Evolutionary conservation across 1,140 invertebrate genomes (phyloP).

Genomic region (Akabosia matsudoensis): DNA sequence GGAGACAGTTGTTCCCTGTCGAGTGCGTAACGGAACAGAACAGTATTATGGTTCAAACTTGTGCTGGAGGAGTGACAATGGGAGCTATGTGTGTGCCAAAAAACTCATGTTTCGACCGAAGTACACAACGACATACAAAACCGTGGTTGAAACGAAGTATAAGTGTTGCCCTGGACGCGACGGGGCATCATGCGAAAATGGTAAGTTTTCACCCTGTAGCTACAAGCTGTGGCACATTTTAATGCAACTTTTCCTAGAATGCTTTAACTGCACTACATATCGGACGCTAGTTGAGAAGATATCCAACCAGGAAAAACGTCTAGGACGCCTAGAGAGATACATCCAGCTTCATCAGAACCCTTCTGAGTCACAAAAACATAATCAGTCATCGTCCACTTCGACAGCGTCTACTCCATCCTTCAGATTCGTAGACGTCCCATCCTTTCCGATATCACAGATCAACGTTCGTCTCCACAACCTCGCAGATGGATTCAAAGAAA

Average conservation of each 20-base stretch:
- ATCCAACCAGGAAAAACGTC: background rate
- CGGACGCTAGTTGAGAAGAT: conserved; percentile 14
- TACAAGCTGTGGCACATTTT: background rate
- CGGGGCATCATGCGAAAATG: conserved; percentile 25
- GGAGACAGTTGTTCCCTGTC: conserved; percentile 35
- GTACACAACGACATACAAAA: conserved; percentile 36
- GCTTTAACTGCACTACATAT: conserved; percentile 37
- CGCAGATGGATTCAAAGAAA: background rate
- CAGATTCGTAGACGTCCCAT: background rate
- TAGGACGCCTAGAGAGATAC: background rate
- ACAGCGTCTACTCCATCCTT: background rate
- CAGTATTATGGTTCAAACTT: conserved; percentile 36
- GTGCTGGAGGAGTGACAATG: conserved; percentile 39
- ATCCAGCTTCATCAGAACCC: background rate
- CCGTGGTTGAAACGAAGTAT: conserved; percentile 34
- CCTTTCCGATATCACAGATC: background rate
- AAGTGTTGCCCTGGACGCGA: conserved; percentile 40
- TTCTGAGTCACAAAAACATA: background rate
- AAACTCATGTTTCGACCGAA: conserved; percentile 31
- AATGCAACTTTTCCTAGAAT: no score
- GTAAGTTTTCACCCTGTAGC: background rate
- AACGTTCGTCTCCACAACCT: background rate
- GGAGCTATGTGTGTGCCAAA: conserved; percentile 34
- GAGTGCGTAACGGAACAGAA: conserved; percentile 38
- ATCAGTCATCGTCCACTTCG: background rate